Evolutionary conservation across 2,113 vertebrate species (phyloP).

Genomic region (Miniopterus natalensis): DNA sequence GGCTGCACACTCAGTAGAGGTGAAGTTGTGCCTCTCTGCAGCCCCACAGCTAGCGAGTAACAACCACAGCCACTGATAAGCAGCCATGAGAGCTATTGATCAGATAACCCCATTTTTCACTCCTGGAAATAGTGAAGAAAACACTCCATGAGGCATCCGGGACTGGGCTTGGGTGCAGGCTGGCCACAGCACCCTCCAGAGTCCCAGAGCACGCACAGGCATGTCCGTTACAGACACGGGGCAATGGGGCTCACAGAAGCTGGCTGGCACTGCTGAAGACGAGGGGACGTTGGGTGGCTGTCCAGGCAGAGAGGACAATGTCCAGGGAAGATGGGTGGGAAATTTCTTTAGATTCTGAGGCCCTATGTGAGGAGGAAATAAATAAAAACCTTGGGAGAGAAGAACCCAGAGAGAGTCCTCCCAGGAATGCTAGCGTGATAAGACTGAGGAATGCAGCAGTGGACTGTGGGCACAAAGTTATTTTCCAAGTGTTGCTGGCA

Average conservation of each 20-base stretch:
- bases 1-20: accelerated
- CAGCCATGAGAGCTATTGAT: neutral
- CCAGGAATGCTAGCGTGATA: no score
- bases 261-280: neutral
- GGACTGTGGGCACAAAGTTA: accelerated
- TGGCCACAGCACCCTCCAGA: neutral
- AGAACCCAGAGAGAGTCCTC: neutral
- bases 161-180: neutral
- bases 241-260: neutral
- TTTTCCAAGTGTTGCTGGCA: neutral
- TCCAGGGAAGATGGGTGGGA: neutral
- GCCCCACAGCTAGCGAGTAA: neutral
- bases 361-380: neutral
- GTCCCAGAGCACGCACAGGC: neutral
- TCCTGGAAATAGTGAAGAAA: neutral
- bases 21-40: neutral
- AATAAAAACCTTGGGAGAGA: neutral
- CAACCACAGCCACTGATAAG: neutral
- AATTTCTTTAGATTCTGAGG: neutral
- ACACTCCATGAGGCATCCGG: neutral
- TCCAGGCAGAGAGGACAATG: neutral
- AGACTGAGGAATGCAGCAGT: accelerated
- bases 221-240: neutral
- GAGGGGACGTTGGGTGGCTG: neutral
- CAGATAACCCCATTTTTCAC: neutral